A percentile compares a stretch with the other conserved stretches of the same genome.
phyloP scores from a whole-genome alignment of 37 sponge, comb jelly and placozoan genomes.

The Aplysina aerophoba region DNA sequence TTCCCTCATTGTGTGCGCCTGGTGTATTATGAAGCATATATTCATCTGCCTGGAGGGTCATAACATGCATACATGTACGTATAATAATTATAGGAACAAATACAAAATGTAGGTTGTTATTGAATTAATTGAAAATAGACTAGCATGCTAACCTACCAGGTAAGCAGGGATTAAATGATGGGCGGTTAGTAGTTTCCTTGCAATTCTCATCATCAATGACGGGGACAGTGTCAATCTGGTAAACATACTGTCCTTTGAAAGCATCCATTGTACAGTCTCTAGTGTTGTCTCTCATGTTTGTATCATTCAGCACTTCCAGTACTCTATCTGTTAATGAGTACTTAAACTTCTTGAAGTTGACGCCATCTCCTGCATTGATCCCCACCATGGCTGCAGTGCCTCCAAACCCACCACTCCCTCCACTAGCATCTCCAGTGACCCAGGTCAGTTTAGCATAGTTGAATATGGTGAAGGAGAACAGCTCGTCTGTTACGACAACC shows the following conservation, averaged over 20 bases:
- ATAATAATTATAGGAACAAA: too few species aligned
- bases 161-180: not conserved
- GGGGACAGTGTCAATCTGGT: not conserved
- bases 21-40: too few species aligned
- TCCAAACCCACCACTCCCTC: constrained; percentile 16
- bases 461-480: constrained; percentile 27
- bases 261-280: too few species aligned
- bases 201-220: not conserved
- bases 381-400: constrained; percentile 39
- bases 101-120: too few species aligned
- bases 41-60: too few species aligned
- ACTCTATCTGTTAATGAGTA: constrained; percentile 3
- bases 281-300: not conserved
- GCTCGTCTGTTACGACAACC: constrained; percentile 18
- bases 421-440: constrained; percentile 31
- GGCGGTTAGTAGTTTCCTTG: not conserved
- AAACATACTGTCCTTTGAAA: not conserved
- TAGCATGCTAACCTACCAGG: too few species aligned
- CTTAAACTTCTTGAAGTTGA: constrained; percentile 1
- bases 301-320: not conserved
- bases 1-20: too few species aligned
- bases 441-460: constrained; percentile 19
- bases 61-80: too few species aligned
- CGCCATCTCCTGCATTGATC: constrained; percentile 28
- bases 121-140: too few species aligned